Base-by-base conservation (phyloP, 2,797 vertebrate genomes). In the Tarsius wallacei region DNA sequence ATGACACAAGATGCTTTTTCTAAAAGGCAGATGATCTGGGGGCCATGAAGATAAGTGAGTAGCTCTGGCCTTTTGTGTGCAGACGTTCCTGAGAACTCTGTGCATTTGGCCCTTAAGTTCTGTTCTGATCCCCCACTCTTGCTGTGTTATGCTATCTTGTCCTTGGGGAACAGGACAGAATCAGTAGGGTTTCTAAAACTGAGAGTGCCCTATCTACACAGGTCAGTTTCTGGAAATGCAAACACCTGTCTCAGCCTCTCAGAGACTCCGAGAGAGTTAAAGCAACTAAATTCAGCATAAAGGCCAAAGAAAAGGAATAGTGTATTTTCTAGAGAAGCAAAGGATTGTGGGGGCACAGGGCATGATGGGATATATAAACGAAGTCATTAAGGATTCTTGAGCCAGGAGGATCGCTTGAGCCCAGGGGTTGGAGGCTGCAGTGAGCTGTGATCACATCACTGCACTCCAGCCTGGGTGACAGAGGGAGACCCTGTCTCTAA, bases 291-390 rank as follows among this genome's bases (percentile, higher is more conserved):
- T 47, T 95, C 82, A 86, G 53, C 26, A 96, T 49, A 64, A 21
- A 94, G 51, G 15, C 61, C 17, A 1, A 3, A 51, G 78, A 81
- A 83, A 88, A 87, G 10, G 12, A 70, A 5, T 5, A 66, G 31
- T 9, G 4, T 33, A 8, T 61, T 49, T 90, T 97, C 70, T 89
- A 70, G 42, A 93, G 66, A 90, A 95, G 63, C 10, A 70, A 74
- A 71, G 12, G 26, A 83, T 63, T 93, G 9, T 87, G 57, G 15
- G 49, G 22, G 19, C 33, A 74, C 9, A 49, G 31, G 36, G 13
- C 31, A 26, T 81, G 53, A 76, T 31, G 49, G 47, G 17, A 70
- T 80, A 83, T 33, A 24, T 61, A 26, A 96, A 61, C 17, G 17
- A 94, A 61, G 28, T 21, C n/a, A 66, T 82, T 71, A 57, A 91